Percentiles rank a stretch among this genome's conserved stretches.
phyloP scores from a whole-genome alignment of 2,888 invertebrate genomes.

The Hydrotaea diabolus region DNA sequence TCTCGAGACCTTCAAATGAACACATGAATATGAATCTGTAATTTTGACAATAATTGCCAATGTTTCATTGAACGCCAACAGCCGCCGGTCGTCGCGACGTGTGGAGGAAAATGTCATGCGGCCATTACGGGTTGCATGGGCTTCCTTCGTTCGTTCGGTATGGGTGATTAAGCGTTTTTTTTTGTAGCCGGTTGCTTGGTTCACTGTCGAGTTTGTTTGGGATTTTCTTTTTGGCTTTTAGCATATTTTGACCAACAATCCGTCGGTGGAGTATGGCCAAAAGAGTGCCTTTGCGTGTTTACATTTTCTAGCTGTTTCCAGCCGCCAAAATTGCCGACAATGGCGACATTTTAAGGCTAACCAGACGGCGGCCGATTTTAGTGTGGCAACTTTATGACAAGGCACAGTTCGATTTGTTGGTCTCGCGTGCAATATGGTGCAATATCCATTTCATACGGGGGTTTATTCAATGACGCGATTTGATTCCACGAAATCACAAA shows the following conservation, averaged over 20 bases:
- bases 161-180: constrained; percentile 14
- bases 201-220: constrained; percentile 21
- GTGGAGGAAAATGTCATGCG: constrained; percentile 24
- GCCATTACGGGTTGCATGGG: not conserved
- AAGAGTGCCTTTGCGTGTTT: not conserved
- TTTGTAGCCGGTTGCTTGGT: no score
- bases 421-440: not conserved
- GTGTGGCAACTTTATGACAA: not conserved
- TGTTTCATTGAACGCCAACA: constrained; percentile 20
- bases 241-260: not conserved
- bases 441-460: not conserved
- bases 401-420: not conserved
- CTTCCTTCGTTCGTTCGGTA: constrained; percentile 11
- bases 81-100: not conserved
- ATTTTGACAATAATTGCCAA: not conserved
- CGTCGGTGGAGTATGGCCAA: not conserved
- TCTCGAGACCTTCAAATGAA: constrained; percentile 48
- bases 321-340: not conserved
- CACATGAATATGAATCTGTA: constrained; percentile 7
- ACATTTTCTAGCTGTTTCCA: not conserved
- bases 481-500: constrained; percentile 48
- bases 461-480: not conserved
- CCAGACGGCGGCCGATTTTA: not conserved
- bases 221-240: constrained; percentile 13
- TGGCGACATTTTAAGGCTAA: constrained; percentile 10